phyloP scores from a whole-genome alignment of 2,888 invertebrate species.

The Syritta pipiens region DNA sequence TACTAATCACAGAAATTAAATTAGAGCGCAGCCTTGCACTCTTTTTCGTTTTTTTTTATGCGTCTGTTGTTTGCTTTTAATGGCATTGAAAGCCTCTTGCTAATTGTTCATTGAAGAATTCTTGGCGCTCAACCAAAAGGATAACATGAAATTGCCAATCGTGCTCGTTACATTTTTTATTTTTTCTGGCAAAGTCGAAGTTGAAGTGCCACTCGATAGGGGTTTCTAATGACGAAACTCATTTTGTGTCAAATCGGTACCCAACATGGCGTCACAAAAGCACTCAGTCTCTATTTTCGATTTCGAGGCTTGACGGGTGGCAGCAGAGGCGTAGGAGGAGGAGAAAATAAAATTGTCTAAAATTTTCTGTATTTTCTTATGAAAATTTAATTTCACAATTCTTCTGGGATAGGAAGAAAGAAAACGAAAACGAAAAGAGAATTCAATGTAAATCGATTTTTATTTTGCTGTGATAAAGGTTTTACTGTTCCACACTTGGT shows the following conservation, averaged over 20 bases:
- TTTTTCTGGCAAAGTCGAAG: no score
- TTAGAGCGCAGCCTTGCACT: background rate
- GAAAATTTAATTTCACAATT: constrained; percentile 45
- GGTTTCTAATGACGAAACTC: constrained; percentile 16
- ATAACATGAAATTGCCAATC: background rate
- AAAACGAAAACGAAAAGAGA: background rate
- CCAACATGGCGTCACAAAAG: constrained; percentile 28
- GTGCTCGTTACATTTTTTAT: background rate
- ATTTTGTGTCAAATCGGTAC: constrained; percentile 10
- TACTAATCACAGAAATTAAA: constrained; percentile 7
- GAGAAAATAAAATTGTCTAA: background rate
- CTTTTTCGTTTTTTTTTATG: background rate
- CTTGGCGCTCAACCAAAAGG: no score
- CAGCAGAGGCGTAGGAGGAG: background rate
- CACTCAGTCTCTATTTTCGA: constrained; percentile 23
- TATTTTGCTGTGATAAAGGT: constrained; percentile 28
- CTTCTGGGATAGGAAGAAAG: background rate
- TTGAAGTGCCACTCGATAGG: background rate
- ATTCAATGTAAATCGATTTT: constrained; percentile 40
- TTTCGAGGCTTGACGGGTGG: background rate
- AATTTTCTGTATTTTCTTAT: constrained; percentile 5
- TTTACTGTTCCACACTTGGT: constrained; percentile 22
- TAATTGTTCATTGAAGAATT: no score
- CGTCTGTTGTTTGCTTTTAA: background rate
- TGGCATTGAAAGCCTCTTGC: background rate